These are phyloP conservation scores for Semicossyphus pulcher DNA, from an alignment of 2,113 vertebrate genomes.

Conservation along the genomic window DNA sequence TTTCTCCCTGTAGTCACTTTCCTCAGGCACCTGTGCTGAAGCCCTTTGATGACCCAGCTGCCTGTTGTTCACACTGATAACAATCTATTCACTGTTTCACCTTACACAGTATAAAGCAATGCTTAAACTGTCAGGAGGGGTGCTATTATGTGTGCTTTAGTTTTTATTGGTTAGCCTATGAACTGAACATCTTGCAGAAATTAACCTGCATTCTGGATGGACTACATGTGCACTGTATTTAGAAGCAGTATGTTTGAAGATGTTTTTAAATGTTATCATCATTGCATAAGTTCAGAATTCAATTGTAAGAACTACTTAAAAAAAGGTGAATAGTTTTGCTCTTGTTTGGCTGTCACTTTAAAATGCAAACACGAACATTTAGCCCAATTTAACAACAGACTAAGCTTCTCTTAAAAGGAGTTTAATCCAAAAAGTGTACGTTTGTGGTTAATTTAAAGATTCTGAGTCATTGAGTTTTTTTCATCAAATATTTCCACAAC, in stretches of 20 bases:
- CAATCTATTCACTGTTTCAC: background rate
- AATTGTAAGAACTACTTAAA: background rate
- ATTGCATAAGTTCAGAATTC: background rate
- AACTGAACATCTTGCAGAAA: background rate
- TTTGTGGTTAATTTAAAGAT: too few relatives aligned
- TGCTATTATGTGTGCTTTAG: background rate
- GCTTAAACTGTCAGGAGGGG: background rate
- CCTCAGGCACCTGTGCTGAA: conserved; percentile 19
- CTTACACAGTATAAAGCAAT: background rate
- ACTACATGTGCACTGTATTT: too few relatives aligned
- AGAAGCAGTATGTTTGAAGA: too few relatives aligned
- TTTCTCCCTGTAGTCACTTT: conserved; percentile 30
- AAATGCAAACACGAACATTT: too few relatives aligned
- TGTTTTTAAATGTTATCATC: too few relatives aligned
- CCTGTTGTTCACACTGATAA: conserved; percentile 17
- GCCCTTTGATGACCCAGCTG: background rate
- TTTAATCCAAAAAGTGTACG: too few relatives aligned
- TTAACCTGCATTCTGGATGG: background rate
- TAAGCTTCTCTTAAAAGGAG: too few relatives aligned
- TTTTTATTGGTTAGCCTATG: background rate
- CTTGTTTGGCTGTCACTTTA: too few relatives aligned
- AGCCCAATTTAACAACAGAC: too few relatives aligned
- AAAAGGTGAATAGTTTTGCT: too few relatives aligned
- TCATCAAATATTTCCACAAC: too few relatives aligned
- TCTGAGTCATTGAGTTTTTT: too few relatives aligned